Evolutionary conservation across 2,113 vertebrate species (phyloP), one percentile per base, ranked within the genome.

Genomic region (Charina bottae): DNA sequence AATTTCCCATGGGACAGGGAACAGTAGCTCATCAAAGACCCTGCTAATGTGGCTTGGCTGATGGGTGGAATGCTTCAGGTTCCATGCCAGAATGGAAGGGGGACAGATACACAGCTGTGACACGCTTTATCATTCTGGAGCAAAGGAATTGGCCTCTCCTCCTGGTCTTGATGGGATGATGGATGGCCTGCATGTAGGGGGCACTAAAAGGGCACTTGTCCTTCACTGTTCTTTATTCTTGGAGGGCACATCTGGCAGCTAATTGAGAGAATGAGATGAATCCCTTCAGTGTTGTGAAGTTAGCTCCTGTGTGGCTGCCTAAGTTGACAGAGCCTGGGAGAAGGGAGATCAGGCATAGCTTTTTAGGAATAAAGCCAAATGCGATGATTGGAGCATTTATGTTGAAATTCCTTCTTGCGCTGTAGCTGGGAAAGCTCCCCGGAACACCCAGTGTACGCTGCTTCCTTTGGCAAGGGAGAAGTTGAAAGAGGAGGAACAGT

Each of bases 311-410:
- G 9, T 84, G 60, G 21, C 83, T 86, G 60, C 23, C 59, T 68
- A 7, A 68, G 59, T 85, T 37, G 55, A 87, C 64, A 33, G 72
- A 90, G 49, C n/a, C 89, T 93, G 85, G 33, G 85, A 58, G 85
- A 88, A 84, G 58, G 83, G 55, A 90, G 92, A 42, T 46, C 49
- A 58, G 89, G 54, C 46, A n/a, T 56, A 28, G 86, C 49, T 88
- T 33, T 58, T 64, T 85, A 90, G 89, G 72, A 93, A 26, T 13
- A 54, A 83, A 84, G 89, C 92, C 89, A 88, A 55, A 54, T 49
- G 68, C 85, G 68, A 88, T 93, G 89, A 93, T 90, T 62, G 68
- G 62, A 54, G 85, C 10, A 54, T 90, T 90, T 87, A 93, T 93
- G 85, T 64, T 88, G n/a, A 62, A 42, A 56, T 93, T 87, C 89